Conservation (phyloP, 2,113 vertebrate genomes). For the Oreochromis niloticus region DNA sequence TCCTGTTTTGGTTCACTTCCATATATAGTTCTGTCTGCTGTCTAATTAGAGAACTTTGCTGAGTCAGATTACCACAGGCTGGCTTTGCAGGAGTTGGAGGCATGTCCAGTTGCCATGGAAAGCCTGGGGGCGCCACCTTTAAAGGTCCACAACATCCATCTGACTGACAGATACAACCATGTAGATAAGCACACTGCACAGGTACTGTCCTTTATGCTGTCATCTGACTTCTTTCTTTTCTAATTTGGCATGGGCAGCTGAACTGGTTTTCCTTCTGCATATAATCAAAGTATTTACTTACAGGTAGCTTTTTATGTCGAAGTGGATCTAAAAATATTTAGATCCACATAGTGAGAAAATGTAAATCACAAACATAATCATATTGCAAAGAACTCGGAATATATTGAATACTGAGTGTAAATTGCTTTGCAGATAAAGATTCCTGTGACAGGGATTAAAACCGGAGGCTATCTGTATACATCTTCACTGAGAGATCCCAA, state of each 20-base stretch:
- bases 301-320: neutral
- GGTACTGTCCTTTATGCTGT: neutral
- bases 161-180: slow-evolving; percentile 70
- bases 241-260: neutral
- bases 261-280: neutral
- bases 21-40: neutral
- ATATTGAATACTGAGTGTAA: neutral
- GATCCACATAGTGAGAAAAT: neutral
- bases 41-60: slow-evolving; percentile 52
- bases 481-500: slow-evolving; percentile 7
- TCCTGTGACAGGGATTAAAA: slow-evolving; percentile 35
- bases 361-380: neutral
- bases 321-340: too few relatives aligned
- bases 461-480: slow-evolving; percentile 31
- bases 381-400: neutral
- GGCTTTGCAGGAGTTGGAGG: slow-evolving; percentile 73
- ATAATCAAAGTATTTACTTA: neutral
- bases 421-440: slow-evolving; percentile 49
- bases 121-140: slow-evolving; percentile 77
- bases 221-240: neutral
- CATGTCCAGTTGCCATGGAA: slow-evolving; percentile 68
- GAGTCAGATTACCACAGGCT: slow-evolving; percentile 74
- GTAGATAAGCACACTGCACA: slow-evolving; percentile 55
- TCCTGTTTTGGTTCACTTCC: neutral
- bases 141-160: slow-evolving; percentile 74